Conservation (phyloP, 2,113 vertebrate species). For the Pluvialis apricaria region DNA sequence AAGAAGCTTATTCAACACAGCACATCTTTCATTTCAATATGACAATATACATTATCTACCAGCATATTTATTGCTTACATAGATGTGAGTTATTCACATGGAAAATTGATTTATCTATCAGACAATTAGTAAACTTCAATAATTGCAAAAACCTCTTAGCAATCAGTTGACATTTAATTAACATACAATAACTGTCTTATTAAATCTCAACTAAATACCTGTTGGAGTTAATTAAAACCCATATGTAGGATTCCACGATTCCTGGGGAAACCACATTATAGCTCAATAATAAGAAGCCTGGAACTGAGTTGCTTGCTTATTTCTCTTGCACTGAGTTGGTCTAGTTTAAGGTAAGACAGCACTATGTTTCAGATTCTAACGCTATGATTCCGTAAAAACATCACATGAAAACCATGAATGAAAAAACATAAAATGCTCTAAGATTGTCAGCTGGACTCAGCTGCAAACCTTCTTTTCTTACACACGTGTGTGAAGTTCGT, state of each 20-base stretch:
- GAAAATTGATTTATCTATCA: slow-evolving; percentile 81
- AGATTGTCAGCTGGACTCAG: neutral
- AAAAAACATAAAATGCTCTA: neutral
- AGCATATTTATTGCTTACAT: slow-evolving; percentile 72
- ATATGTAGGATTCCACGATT: slow-evolving; percentile 43
- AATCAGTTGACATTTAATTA: slow-evolving; percentile 83
- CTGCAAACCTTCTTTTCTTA: neutral
- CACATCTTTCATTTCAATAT: slow-evolving; percentile 53
- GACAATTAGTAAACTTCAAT: slow-evolving; percentile 83
- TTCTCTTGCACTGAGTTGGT: neutral
- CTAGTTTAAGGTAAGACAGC: neutral
- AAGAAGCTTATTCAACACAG: neutral
- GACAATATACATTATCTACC: slow-evolving; percentile 56
- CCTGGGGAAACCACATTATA: slow-evolving; percentile 53
- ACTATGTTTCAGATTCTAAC: neutral
- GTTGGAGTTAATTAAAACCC: slow-evolving; percentile 79
- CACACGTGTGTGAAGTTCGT: neutral
- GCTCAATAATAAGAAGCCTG: slow-evolving; percentile 16
- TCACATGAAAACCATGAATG: neutral
- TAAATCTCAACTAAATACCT: slow-evolving; percentile 81
- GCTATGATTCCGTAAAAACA: neutral
- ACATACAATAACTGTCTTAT: slow-evolving; percentile 83
- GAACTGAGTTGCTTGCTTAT: neutral
- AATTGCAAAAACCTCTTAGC: slow-evolving; percentile 78
- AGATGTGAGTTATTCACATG: slow-evolving; percentile 70